Base-by-base conservation (phyloP, 2,888 invertebrate genomes). In the Volucella inanis region DNA sequence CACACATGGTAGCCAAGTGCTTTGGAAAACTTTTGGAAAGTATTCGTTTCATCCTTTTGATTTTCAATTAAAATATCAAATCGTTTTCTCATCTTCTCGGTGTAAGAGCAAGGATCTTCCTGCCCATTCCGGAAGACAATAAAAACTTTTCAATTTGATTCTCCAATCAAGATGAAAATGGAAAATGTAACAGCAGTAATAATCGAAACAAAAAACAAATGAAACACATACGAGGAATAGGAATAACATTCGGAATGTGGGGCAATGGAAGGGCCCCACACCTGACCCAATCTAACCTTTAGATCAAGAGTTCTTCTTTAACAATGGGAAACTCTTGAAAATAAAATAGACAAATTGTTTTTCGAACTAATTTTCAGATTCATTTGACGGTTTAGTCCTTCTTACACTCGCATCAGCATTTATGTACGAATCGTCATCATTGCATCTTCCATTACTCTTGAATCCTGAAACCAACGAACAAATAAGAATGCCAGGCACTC, bases 1-100 rank as follows among this genome's bases (percentile, higher is more conserved):
- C 11, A 65, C 14, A 39, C 38, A 39, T 18, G 71, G 71, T 54
- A 75, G 47, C 47, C 39, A 55, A 47, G 41, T 49, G 14, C 38
- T 39, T 45, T 54, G 15, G 45, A 15, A 50, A 65, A 54, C 49
- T 82, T 50, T 31, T 6, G 31, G 47, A 49, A 70, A 74, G 70
- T 65, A 61, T 84, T 49, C 75, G 11, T 65, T 79, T 71, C 62
- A 75, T 68, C 68, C 71, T 68, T 72, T 81, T 50, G 72, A 47
- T 85, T 80, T 85, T 85, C 81, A 85, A 85, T 85, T 85, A 80
- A 85, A 85, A 85, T 72, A 77, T 85, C 61, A 79, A 84, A 79
- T 79, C 54, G 72, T 72, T 85, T 81, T 64, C 70, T 52, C 74
- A 62, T 67, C 70, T 52, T 62, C 54, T 15, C 50, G 50, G 9